Evolutionary conservation across 2,888 invertebrate species (phyloP), one percentile per base, ranked within the genome.

Genomic region (Geophilus truncorum): DNA sequence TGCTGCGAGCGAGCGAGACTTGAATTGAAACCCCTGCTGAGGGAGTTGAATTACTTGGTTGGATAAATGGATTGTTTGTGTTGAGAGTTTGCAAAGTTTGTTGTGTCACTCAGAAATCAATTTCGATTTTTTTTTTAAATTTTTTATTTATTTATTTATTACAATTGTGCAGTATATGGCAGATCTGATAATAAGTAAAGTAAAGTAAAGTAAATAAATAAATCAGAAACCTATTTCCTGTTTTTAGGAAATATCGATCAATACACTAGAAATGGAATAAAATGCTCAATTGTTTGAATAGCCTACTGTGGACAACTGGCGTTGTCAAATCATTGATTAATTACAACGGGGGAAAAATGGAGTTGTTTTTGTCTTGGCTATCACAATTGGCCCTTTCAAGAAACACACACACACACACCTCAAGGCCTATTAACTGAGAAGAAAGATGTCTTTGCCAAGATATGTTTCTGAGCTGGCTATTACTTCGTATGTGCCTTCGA

Each of bases 391-490:
- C 45, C 28, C 12, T 62, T 28, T 62, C 62, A 28, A 21, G 9
- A 9, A 25, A 45, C 5, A n/a, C 10, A 62, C 23, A 57, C 21
- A 62, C 25, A 62, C 23, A 28, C 62, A 62, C 25, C 62, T 62
- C 62, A 62, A 62, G 62, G 23, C 62, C 62, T 62, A 62, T 62
- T 62, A 62, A 62, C 62, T 62, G 1, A 62, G 62, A 62, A 62
- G 62, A 62, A 62, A 62, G 62, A 62, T 62, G 62, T 28, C 62
- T 45, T 62, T 62, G 62, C 62, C 62, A 28, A 62, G 62, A 62
- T 62, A 62, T 62, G 62, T 62, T 62, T 62, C 62, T 62, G 62
- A 62, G 62, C 62, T 62, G 62, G 62, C 62, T 62, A 62, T 62
- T 62, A 62, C 62, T 28, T 28, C 62, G 62, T 28, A 62, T 21